Evolutionary conservation across 2,113 vertebrate genomes (phyloP).

Genomic region (Phainopepla nitens): DNA sequence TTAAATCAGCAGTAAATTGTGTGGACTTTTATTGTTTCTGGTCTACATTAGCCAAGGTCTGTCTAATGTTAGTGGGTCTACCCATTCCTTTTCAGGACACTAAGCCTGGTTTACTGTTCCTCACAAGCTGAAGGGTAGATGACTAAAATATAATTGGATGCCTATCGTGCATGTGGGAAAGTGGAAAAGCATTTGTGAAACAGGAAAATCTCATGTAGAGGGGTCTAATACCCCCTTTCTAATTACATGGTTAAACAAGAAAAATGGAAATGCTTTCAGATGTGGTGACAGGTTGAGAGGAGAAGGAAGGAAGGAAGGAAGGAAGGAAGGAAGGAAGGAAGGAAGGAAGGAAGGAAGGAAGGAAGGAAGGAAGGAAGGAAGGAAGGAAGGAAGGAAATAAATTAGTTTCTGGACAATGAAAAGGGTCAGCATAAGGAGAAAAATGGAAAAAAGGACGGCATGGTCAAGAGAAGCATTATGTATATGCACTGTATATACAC

Average conservation of each 20-base stretch:
- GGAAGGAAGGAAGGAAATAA: background rate
- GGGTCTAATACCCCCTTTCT: background rate
- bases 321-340: background rate
- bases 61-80: background rate
- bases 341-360: background rate
- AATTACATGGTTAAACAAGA: background rate
- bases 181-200: background rate
- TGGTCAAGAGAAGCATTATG: background rate
- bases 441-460: rapidly evolving
- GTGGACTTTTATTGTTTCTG: background rate
- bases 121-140: background rate
- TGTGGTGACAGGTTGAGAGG: no score
- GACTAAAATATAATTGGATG: background rate
- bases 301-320: background rate
- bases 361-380: background rate
- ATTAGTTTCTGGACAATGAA: background rate
- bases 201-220: background rate
- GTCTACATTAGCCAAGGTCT: background rate
- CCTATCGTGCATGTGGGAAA: background rate
- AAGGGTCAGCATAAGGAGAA: background rate
- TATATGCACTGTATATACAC: rapidly evolving
- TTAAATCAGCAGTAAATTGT: slow-evolving; percentile 12
- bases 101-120: background rate
- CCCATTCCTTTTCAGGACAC: background rate
- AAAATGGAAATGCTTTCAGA: background rate